These are phyloP conservation scores for Ambastaia sidthimunki DNA, from an alignment of 2,797 vertebrate genomes.

Conservation along the genomic window DNA sequence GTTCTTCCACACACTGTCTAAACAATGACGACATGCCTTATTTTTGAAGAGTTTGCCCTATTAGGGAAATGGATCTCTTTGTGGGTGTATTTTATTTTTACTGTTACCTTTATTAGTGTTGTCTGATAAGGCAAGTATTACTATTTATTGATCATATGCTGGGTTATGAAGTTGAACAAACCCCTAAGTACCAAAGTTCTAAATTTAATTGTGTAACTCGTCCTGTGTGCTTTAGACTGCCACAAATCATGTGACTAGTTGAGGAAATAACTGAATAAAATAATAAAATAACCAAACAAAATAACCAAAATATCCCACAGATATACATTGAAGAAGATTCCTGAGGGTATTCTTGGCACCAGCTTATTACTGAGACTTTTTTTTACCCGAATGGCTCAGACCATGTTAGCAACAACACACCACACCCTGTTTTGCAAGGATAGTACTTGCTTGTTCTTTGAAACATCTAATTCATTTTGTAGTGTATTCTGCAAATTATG, in stretches of 20 bases:
- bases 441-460: no score
- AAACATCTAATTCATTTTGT: no score
- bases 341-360: no score
- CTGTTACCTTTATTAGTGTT: not conserved
- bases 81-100: not conserved
- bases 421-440: not conserved
- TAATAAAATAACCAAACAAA: no score
- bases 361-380: no score
- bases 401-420: no score
- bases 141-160: not conserved
- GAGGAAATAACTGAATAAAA: no score
- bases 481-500: no score
- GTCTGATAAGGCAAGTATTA: not conserved
- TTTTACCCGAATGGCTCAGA: no score
- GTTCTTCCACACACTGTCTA: not conserved
- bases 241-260: not conserved
- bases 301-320: no score
- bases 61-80: not conserved
- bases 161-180: not conserved
- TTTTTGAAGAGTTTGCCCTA: not conserved
- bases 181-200: not conserved
- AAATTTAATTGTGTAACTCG: not conserved
- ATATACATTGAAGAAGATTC: no score
- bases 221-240: not conserved
- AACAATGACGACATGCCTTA: not conserved